These are phyloP conservation scores for Galaxea fascicularis DNA, from an alignment of 92 coral and sea anemone genomes.

Conservation along the genomic window DNA sequence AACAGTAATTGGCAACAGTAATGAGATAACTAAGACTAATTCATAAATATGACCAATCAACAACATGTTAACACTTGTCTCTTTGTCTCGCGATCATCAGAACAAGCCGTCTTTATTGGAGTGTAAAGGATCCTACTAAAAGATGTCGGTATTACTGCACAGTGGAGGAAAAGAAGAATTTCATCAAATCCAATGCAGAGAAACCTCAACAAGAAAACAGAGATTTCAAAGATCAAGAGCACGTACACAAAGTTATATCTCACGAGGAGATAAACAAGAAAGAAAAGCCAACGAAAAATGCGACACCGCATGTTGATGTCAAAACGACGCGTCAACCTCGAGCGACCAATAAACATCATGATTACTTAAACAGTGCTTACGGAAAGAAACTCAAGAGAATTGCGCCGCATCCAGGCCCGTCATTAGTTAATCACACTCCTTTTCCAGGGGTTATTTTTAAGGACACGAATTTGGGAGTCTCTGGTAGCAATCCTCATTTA, in stretches of 20 bases:
- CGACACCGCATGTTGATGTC: constrained; percentile 16
- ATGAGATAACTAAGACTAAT: too few species aligned
- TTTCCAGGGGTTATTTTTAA: constrained; percentile 34
- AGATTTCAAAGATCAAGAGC: constrained; percentile 28
- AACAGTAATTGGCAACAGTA: too few species aligned
- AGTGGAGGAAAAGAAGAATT: constrained; percentile 58
- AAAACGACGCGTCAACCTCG: constrained; percentile 7
- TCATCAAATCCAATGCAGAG: constrained; percentile 7
- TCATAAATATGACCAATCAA: too few species aligned
- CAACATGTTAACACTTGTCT: not conserved
- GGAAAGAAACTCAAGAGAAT: constrained; percentile 42
- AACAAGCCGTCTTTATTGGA: constrained; percentile 92
- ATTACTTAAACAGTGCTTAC: constrained; percentile 38
- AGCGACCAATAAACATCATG: constrained; percentile 6
- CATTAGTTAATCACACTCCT: constrained; percentile 7
- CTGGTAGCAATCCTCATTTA: not conserved
- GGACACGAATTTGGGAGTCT: constrained; percentile 16
- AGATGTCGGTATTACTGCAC: constrained; percentile 86
- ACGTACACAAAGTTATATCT: constrained; percentile 67
- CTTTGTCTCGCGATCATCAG: constrained; percentile 39
- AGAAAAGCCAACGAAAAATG: constrained; percentile 43
- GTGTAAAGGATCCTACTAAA: constrained; percentile 87
- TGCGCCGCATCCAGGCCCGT: constrained; percentile 36
- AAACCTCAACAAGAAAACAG: constrained; percentile 40
- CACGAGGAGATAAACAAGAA: constrained; percentile 64